Percentiles rank a stretch among this genome's conserved stretches.
phyloP scores from a whole-genome alignment of 2,888 invertebrate species.

The Drosophila sordidapex region DNA sequence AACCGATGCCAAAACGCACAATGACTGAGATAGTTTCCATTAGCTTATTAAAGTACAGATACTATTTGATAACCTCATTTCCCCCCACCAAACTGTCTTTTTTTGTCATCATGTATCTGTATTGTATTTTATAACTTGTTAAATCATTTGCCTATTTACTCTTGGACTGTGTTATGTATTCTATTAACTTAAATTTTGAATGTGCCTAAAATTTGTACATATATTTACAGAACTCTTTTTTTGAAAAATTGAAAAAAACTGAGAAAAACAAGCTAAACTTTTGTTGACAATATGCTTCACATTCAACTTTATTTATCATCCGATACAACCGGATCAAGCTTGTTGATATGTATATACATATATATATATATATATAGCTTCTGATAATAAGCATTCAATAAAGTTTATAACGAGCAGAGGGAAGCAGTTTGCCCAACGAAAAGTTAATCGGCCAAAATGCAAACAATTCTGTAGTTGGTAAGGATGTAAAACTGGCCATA shows the following conservation, averaged over 20 bases:
- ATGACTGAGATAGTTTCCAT: background rate
- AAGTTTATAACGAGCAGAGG: background rate
- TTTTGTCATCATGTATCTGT: background rate
- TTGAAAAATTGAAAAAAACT: background rate
- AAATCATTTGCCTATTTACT: background rate
- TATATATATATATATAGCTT: too few species aligned
- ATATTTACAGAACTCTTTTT: background rate
- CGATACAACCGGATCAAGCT: background rate
- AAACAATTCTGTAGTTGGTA: background rate
- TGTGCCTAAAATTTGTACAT: background rate
- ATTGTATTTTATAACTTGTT: background rate
- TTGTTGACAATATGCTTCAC: background rate
- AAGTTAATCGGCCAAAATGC: background rate
- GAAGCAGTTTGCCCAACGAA: background rate
- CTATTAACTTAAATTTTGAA: background rate
- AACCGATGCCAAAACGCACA: slow-evolving; percentile 12
- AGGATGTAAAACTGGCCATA: background rate
- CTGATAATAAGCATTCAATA: background rate
- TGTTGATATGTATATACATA: too few species aligned
- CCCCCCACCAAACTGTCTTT: background rate
- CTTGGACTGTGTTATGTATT: background rate
- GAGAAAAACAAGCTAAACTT: background rate
- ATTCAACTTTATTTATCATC: background rate
- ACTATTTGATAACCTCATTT: background rate
- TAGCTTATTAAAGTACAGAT: background rate